Conservation (phyloP, 2,113 vertebrate genomes). For the Pantherophis guttatus region DNA sequence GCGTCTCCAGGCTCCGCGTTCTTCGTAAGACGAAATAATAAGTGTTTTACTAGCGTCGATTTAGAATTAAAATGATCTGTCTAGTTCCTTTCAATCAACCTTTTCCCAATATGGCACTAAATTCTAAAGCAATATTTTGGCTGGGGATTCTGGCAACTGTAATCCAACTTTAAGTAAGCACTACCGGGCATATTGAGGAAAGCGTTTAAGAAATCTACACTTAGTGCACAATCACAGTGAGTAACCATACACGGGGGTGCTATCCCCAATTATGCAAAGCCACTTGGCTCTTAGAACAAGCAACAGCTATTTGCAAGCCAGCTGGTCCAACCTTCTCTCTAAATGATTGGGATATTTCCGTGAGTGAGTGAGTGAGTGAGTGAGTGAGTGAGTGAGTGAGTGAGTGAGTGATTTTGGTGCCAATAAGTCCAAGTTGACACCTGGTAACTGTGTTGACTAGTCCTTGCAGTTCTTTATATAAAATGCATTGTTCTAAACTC, state of each 20-base stretch:
- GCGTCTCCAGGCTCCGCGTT: neutral
- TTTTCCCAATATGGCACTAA: neutral
- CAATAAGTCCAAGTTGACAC: neutral
- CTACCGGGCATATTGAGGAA: neutral
- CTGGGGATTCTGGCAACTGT: neutral
- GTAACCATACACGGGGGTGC: neutral
- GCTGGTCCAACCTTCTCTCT: neutral
- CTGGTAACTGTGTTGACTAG: neutral
- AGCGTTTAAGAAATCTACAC: neutral
- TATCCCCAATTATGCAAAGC: neutral
- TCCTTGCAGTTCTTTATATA: neutral
- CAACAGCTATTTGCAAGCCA: neutral
- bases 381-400: neutral
- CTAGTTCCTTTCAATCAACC: neutral
- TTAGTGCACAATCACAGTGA: neutral
- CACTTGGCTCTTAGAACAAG: neutral
- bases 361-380: neutral
- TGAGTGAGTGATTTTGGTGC: neutral
- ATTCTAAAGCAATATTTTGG: neutral
- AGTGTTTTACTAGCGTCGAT: neutral
- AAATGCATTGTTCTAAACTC: neutral
- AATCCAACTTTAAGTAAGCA: neutral
- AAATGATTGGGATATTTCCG: neutral
- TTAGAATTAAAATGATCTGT: neutral
- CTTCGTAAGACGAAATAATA: neutral